Evolutionary conservation across 2,113 vertebrate genomes (phyloP).

Genomic region (Phalacrocorax pelagicus): DNA sequence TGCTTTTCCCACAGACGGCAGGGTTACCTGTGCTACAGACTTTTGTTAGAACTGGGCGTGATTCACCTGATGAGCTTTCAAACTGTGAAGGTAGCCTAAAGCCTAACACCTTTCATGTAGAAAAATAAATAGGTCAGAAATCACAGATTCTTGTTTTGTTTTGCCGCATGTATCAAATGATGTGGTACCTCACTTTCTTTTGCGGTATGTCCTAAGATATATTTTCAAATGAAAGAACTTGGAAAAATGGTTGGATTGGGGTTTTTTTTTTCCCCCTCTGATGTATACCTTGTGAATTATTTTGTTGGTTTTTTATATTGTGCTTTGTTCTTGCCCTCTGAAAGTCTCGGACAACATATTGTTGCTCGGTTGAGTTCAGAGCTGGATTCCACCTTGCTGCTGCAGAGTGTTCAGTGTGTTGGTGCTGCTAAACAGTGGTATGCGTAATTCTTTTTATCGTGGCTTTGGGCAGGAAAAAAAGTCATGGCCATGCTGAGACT

Average conservation of each 20-base stretch:
- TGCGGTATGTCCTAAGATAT: background rate
- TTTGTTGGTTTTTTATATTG: background rate
- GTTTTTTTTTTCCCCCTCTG: background rate
- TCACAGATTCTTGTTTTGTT: background rate
- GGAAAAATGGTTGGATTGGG: background rate
- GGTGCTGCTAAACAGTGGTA: background rate
- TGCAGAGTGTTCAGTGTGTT: background rate
- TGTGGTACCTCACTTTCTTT: background rate
- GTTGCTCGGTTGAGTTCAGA: background rate
- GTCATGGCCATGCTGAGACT: constrained; percentile 79
- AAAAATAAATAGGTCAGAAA: background rate
- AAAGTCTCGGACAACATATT: background rate
- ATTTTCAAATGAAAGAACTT: background rate
- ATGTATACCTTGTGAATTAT: background rate
- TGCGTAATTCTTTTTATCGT: background rate
- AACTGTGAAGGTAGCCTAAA: background rate
- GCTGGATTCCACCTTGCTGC: background rate
- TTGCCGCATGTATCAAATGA: background rate
- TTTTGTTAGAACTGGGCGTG: background rate
- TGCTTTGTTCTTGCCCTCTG: background rate
- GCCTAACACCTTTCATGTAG: background rate
- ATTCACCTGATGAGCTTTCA: background rate
- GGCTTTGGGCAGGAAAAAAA: constrained; percentile 72
- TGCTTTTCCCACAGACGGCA: background rate
- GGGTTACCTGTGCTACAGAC: background rate